Evolutionary conservation across 1,140 invertebrate species (phyloP), one percentile per base, ranked within the genome.

Genomic region (Bombus cullumanus): DNA sequence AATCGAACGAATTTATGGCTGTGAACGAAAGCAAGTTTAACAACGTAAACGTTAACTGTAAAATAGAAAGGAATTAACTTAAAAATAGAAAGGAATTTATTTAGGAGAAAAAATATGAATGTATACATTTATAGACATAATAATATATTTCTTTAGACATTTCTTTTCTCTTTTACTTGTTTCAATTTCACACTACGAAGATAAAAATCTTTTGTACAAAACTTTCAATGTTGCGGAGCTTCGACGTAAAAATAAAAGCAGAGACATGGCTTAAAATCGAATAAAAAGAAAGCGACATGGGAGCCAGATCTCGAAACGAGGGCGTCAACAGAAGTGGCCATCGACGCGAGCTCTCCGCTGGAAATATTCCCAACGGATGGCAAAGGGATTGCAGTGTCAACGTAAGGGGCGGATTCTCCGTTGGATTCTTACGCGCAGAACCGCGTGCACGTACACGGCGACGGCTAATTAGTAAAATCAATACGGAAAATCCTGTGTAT

Each of bases 391-490:
- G 43, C 39, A 47, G 22, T 47, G 41, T 22, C 57, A 59, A n/a
- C n/a, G 31, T 12, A 53, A 53, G 39, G 37, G 53, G 22, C 47
- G n/a, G n/a, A 59, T 64, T 64, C 59, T 73, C 41, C 9, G 25
- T 37, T 43, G n/a, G 47, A 68, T 75, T 68, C 71, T 74, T 86
- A 71, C 73, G 53, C 47, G 53, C 71, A 37, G 18, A 47, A 0
- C 37, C 59, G 28, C n/a, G 28, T 68, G 43, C 37, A 53, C 62
- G 64, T 79, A 84, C 68, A 71, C 66, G 59, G 41, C 34, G 88
- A 37, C 66, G n/a, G 71, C 89, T 91, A 91, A 91, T 91, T 91
- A 90, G 90, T 91, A 88, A 91, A 90, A 91, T 91, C 90, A 91
- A 91, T 90, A 91, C 78, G 86, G 57, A 85, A 91, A 91, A 91